Evolutionary conservation across 2,113 vertebrate species (phyloP), one percentile per base, ranked within the genome.

Genomic region (Notarius lentiginosus): DNA sequence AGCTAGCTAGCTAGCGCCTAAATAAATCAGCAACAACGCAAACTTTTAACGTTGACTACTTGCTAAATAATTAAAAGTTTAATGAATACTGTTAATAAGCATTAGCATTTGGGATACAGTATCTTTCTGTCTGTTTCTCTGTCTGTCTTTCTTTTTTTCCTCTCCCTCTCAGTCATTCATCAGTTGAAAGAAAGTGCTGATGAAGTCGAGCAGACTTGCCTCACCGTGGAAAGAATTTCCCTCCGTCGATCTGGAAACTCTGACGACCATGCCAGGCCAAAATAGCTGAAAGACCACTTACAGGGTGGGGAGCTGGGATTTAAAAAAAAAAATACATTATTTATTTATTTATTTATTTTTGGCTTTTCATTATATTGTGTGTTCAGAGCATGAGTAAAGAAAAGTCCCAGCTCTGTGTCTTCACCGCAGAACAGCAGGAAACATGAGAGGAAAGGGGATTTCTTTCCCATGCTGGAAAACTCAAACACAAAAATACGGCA

Each of bases 151-250:
- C 11, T 15, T 51, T 24, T 12, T 75, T 7, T 60, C 60, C 14
- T 75, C 14, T 60, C 60, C 20, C 49, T 79, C 20, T 56, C 58
- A 11, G n/a, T 82, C 22, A 82, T 11, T 60, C 27, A 79, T 90
- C 76, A 4, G 79, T 73, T 79, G 60, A 88, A 89, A 91, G 76
- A 88, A 89, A 91, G 76, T 75, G 73, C 81, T 85, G 86, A 86
- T 83, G 61, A 87, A 88, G 70, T 88, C 60, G 61, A 79, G 81
- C 83, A 51, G 51, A 84, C 51, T 73, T 79, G 87, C 75, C 70
- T 89, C 85, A 82, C 22, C 22, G 53, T 88, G 90, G 91, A 91
- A 91, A 91, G 88, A 90, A 92, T 91, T 77, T 70, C 66, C 49
- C 82, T 75, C 14, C 18, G 72, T 88, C 61, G 75, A 89, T 88